These are phyloP conservation scores for Zaprionus camerounensis DNA, from an alignment of 1,140 invertebrate genomes.

Conservation along the genomic window DNA sequence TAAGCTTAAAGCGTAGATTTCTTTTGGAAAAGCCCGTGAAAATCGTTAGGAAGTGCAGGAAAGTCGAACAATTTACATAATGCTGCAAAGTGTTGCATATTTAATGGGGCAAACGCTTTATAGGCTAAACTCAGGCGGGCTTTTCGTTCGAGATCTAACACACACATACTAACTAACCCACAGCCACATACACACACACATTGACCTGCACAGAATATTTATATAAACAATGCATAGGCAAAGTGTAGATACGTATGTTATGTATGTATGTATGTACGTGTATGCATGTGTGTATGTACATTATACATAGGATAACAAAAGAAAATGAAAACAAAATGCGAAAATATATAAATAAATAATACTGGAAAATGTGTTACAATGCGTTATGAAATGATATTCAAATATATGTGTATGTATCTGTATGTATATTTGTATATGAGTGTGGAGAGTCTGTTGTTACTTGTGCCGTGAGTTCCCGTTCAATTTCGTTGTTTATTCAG, in stretches of 20 bases:
- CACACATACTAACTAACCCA: neutral
- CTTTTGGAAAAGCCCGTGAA: constrained; percentile 21
- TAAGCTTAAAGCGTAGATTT: constrained; percentile 64
- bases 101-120: constrained; percentile 59
- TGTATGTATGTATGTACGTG: constrained; percentile 20
- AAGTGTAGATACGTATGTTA: constrained; percentile 15
- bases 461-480: constrained; percentile 73
- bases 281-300: constrained; percentile 38
- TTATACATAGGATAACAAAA: constrained; percentile 18
- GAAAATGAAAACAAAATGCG: constrained; percentile 8
- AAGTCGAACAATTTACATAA: constrained; percentile 39
- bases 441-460: constrained; percentile 61
- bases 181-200: constrained; percentile 34
- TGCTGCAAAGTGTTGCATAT: constrained; percentile 47
- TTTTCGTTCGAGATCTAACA: constrained; percentile 39
- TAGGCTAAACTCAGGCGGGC: constrained; percentile 35
- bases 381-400: constrained; percentile 47
- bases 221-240: constrained; percentile 42
- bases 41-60: constrained; percentile 29
- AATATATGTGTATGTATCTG: constrained; percentile 34
- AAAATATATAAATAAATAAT: constrained; percentile 16
- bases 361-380: constrained; percentile 33
- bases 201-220: constrained; percentile 24
- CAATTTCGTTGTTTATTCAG: constrained; percentile 63
- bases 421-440: constrained; percentile 24